Conservation (phyloP, 2,888 invertebrate genomes). For the Cantharis nigra region DNA sequence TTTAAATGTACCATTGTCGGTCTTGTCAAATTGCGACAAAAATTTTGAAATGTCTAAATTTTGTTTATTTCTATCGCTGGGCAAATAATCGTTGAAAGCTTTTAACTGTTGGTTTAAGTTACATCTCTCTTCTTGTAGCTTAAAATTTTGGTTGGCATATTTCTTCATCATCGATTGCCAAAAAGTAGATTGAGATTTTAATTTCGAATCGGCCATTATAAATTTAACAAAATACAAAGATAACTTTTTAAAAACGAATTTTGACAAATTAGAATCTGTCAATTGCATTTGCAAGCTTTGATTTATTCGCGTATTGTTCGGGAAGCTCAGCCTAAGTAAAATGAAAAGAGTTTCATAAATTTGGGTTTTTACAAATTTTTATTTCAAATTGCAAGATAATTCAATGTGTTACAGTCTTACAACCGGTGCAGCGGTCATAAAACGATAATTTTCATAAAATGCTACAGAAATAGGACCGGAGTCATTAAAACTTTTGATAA, state of each 20-base stretch:
- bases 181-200: neutral
- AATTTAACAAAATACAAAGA: neutral
- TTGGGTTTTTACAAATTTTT: neutral
- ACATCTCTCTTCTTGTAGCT: neutral
- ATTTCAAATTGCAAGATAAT: neutral
- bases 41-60: neutral
- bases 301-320: neutral
- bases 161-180: neutral
- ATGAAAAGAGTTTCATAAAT: neutral
- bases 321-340: neutral
- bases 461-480: neutral
- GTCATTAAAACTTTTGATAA: conserved; percentile 4
- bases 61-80: neutral
- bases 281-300: neutral
- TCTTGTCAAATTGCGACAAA: neutral
- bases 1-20: neutral
- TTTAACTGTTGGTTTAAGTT: neutral
- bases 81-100: neutral
- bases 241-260: neutral
- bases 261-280: neutral
- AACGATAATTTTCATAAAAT: neutral
- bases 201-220: neutral
- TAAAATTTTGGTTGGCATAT: neutral
- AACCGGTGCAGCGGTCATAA: neutral
- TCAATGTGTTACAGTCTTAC: neutral